Percentiles rank a stretch among this genome's conserved stretches.
Conservation (phyloP, 2,888 invertebrate species). For the Drosophila macrospina region DNA sequence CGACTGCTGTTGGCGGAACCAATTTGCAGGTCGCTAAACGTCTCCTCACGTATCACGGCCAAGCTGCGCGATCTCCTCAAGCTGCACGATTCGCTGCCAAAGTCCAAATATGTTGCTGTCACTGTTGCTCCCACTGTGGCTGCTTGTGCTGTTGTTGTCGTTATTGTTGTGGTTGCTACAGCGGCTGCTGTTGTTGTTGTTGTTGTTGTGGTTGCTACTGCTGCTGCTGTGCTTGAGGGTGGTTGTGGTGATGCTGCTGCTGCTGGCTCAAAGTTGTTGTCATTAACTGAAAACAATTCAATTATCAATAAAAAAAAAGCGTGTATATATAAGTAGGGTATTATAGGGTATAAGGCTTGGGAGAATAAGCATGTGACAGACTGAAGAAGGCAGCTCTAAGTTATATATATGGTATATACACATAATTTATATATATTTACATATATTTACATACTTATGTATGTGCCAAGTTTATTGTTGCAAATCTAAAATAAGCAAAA, state of each 20-base stretch:
- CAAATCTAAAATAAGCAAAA: no score
- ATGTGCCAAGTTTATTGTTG: no score
- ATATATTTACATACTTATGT: no score
- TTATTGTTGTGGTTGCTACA: slow-evolving; percentile 30
- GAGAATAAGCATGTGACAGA: no score
- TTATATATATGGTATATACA: no score
- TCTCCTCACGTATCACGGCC: slow-evolving; percentile 92
- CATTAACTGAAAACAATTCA: slow-evolving; percentile 47
- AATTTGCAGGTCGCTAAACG: slow-evolving; percentile 89
- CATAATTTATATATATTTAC: no score
- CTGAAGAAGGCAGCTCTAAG: no score
- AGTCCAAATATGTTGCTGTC: slow-evolving; percentile 74
- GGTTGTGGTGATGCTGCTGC: slow-evolving; percentile 11
- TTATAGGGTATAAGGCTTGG: background rate
- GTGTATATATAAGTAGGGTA: background rate
- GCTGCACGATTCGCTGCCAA: slow-evolving; percentile 86
- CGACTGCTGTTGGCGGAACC: slow-evolving; percentile 88
- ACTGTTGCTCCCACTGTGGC: slow-evolving; percentile 38
- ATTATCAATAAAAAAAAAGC: slow-evolving; percentile 13
- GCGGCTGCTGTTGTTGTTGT: slow-evolving; percentile 11
- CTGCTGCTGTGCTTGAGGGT: slow-evolving; percentile 9
- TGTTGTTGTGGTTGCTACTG: slow-evolving; percentile 18
- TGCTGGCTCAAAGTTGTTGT: slow-evolving; percentile 49
- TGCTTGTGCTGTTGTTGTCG: slow-evolving; percentile 22
- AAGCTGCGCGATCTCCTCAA: slow-evolving; percentile 90